phyloP scores from a whole-genome alignment of 2,113 vertebrate species.

The Sinocyclocheilus grahami region DNA sequence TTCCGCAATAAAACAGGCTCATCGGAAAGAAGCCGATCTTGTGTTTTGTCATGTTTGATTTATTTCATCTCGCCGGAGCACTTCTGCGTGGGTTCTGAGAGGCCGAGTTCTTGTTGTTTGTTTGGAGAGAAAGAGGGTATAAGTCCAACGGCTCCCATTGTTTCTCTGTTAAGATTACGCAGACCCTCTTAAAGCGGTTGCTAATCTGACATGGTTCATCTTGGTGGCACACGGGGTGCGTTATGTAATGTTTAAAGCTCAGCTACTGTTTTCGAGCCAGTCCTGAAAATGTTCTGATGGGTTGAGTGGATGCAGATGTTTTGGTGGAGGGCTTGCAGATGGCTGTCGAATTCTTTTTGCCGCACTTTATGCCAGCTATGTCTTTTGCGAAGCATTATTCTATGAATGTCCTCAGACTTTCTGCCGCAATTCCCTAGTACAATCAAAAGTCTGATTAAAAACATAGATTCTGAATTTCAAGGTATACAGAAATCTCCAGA shows the following conservation, averaged over 20 bases:
- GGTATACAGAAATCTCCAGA: neutral
- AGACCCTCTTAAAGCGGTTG: slow-evolving; percentile 14
- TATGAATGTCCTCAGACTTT: neutral
- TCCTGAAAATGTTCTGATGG: slow-evolving; percentile 31
- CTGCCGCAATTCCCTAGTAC: neutral
- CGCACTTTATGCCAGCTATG: neutral
- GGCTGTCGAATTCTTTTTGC: neutral
- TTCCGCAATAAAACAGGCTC: slow-evolving; percentile 66
- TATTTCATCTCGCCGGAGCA: slow-evolving; percentile 68
- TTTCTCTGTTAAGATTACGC: slow-evolving; percentile 14
- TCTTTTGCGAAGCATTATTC: neutral
- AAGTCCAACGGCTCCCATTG: slow-evolving; percentile 13
- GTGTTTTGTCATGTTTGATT: slow-evolving; percentile 61
- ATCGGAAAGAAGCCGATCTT: slow-evolving; percentile 61
- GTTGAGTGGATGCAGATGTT: slow-evolving; percentile 47
- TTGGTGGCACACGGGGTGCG: slow-evolving; percentile 1
- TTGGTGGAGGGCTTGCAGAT: slow-evolving; percentile 4
- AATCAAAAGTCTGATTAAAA: neutral
- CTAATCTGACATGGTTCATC: slow-evolving; percentile 24
- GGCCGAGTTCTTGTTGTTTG: slow-evolving; percentile 43
- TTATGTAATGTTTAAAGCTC: slow-evolving; percentile 32
- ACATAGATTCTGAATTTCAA: neutral
- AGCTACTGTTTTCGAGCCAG: slow-evolving; percentile 39
- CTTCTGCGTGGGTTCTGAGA: slow-evolving; percentile 50
- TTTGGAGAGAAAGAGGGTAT: slow-evolving; percentile 43